Base-by-base conservation (phyloP, 2,113 vertebrate species). In the Platichthys stellatus region DNA sequence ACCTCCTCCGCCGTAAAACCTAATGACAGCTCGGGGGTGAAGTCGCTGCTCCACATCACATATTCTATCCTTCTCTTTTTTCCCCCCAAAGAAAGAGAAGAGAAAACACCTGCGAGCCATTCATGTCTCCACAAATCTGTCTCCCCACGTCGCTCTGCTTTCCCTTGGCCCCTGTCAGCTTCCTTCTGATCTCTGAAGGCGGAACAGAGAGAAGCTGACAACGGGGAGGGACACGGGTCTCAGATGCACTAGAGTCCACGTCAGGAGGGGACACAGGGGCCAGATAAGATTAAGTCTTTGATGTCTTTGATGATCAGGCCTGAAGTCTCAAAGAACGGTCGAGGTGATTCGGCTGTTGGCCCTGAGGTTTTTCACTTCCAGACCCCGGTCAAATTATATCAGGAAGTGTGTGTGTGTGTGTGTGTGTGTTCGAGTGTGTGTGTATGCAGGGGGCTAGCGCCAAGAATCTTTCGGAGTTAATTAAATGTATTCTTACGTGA, bases 41-140 rank as follows among this genome's bases (percentile, higher is more conserved):
- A 73, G 74, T 82, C 71, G 53, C 31, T 0, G 43, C 74, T 85
- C 59, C 69, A 63, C 54, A 26, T 84, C 57, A 76, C 65, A 70
- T 67, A 65, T 54, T 76, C 61, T 20, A 24, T 84, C 74, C 64
- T 54, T 82, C 80, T 76, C 82, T 13, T 72, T 72, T 43, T 47
- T 1, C 5, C 17, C 53, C 54, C 54, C 9, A 47, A 72, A 71
- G 72, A 76, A 80, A 79, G 11, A 18, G 10, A 28, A 43, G 53
- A 43, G 59, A 76, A 56, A 86, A 91, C 86, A 92, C 90, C 90
- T 92, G 88, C 88, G 78, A 89, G 89, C 85, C 80, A 90, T 92
- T 89, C 82, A 72, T 84, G 88, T 92, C 88, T 87, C 78, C 80
- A 88, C 81, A 83, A 73, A 85, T 90, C 81, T 81, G 3, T 45